These are phyloP conservation scores for Pyrocoelia pectoralis DNA, from an alignment of 2,888 invertebrate genomes.

Conservation along the genomic window DNA sequence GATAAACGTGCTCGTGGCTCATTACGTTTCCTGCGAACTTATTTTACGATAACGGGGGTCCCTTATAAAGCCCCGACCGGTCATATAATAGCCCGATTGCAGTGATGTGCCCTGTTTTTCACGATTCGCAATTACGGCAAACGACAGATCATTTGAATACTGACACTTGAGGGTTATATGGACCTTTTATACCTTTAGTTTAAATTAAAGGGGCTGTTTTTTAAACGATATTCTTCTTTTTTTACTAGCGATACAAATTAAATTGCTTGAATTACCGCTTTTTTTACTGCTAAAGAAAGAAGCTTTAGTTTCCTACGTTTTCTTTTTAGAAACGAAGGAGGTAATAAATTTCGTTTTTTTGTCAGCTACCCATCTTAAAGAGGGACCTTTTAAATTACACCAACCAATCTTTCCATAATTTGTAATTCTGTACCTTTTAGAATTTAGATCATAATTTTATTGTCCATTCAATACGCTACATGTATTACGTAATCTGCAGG, in stretches of 20 bases:
- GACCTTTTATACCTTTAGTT: slow-evolving; percentile 52
- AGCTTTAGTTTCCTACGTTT: slow-evolving; percentile 17
- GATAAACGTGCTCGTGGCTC: slow-evolving; percentile 58
- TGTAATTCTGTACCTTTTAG: neutral
- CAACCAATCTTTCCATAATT: neutral
- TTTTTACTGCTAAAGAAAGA: slow-evolving; percentile 41
- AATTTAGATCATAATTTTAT: no score
- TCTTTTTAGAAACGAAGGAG: slow-evolving; percentile 6
- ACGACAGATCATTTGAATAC: slow-evolving; percentile 51
- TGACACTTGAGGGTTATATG: slow-evolving; percentile 47
- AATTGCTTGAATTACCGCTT: slow-evolving; percentile 51
- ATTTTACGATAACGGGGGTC: slow-evolving; percentile 51
- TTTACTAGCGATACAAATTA: slow-evolving; percentile 53
- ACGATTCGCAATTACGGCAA: slow-evolving; percentile 53
- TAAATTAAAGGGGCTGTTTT: slow-evolving; percentile 50
- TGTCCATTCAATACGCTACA: no score
- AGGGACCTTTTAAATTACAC: no score
- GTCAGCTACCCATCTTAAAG: neutral
- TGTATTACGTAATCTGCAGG: no score
- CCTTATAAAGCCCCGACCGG: slow-evolving; percentile 27
- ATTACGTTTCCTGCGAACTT: slow-evolving; percentile 57
- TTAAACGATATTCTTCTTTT: slow-evolving; percentile 41
- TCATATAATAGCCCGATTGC: slow-evolving; percentile 45
- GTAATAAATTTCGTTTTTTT: slow-evolving; percentile 15
- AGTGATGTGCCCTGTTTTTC: slow-evolving; percentile 49